Conservation (phyloP, 2,888 invertebrate species). For the Lasius fuliginosus region DNA sequence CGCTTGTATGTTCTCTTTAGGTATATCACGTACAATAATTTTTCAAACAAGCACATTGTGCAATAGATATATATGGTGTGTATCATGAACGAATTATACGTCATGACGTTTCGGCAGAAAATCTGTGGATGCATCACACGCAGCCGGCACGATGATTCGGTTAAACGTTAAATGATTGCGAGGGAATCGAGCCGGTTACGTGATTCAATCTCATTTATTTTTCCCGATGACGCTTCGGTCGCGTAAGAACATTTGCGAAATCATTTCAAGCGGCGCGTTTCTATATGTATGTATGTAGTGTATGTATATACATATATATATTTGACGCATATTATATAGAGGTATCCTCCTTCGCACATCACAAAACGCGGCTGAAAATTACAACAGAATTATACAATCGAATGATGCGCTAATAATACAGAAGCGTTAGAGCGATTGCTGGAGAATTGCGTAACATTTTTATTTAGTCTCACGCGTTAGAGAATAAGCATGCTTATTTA, state of each 20-base stretch:
- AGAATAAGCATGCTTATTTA: constrained; percentile 17
- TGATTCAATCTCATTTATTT: constrained; percentile 26
- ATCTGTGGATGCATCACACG: constrained; percentile 21
- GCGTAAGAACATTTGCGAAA: not conserved
- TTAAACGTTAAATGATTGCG: not conserved
- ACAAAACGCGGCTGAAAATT: not conserved
- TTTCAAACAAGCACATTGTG: not conserved
- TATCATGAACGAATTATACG: not conserved
- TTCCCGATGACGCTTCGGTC: constrained; percentile 6
- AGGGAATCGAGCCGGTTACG: not conserved
- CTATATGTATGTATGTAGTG: not conserved
- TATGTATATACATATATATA: not conserved
- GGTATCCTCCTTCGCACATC: not conserved
- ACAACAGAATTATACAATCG: constrained; percentile 20
- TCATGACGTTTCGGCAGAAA: constrained; percentile 29
- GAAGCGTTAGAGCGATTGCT: not conserved
- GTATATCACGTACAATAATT: not conserved
- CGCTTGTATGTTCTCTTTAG: not conserved
- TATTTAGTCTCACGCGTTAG: not conserved
- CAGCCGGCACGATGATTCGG: constrained; percentile 18
- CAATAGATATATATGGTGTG: not conserved
- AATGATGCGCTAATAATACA: constrained; percentile 1
- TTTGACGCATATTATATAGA: not conserved
- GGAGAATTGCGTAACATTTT: constrained; percentile 61
- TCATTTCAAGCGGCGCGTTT: not conserved